These are phyloP conservation scores for Lemur catta DNA, from an alignment of 2,797 vertebrate genomes.

Conservation along the genomic window DNA sequence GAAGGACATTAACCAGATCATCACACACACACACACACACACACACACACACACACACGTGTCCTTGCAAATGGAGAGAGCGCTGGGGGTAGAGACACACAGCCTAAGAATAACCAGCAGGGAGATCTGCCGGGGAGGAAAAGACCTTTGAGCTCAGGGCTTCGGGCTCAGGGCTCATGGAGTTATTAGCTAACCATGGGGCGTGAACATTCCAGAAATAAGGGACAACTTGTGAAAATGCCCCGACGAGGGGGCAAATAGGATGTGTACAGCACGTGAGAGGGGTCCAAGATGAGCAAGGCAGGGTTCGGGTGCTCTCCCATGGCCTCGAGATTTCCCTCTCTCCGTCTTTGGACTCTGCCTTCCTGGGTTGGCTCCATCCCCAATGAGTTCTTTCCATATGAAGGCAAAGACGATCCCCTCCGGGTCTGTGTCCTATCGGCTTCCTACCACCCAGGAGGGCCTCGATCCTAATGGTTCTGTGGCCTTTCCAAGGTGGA, in stretches of 20 bases:
- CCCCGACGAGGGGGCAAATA: too few relatives aligned
- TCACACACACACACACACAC: too few relatives aligned
- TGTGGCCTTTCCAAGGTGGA: not conserved
- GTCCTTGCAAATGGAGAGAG: not conserved
- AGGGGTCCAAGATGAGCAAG: not conserved
- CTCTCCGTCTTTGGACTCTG: not conserved
- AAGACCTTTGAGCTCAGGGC: not conserved
- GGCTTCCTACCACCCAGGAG: not conserved
- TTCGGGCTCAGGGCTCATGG: not conserved
- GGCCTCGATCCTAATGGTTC: not conserved
- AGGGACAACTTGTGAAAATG: not conserved
- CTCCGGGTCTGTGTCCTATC: not conserved
- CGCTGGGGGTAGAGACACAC: fast-evolving
- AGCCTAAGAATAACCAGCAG: too few relatives aligned
- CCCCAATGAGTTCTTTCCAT: not conserved
- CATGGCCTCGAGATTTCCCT: too few relatives aligned
- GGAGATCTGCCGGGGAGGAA: not conserved
- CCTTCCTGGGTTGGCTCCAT: not conserved
- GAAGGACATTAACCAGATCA: not conserved
- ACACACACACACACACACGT: too few relatives aligned
- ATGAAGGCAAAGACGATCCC: not conserved
- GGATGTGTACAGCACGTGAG: not conserved
- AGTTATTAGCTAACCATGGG: not conserved
- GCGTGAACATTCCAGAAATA: not conserved
- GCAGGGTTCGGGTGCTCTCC: not conserved